Base-by-base conservation (phyloP, 2,888 invertebrate genomes). In the Nasonia oneida region DNA sequence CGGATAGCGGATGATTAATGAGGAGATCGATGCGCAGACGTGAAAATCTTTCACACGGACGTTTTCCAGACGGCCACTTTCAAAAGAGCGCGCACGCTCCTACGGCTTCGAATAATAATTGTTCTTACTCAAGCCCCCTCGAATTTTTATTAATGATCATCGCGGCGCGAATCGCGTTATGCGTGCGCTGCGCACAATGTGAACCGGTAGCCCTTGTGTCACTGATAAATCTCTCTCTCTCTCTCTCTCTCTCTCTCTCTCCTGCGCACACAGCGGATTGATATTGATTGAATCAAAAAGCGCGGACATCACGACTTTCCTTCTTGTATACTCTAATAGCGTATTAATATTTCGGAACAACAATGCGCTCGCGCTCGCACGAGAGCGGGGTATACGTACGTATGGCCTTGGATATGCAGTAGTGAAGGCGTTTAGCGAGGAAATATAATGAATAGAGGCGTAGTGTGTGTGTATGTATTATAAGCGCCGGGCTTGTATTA, bases 361-460 rank as follows among this genome's bases (percentile, higher is more conserved):
- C 15, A n/a, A 78, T 73, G 67, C 42, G 74, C n/a, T 75, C 76
- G 67, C 42, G 74, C n/a, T 75, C 76, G 39, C 64, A 81, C 78
- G 53, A 70, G 29, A 71, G 42, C 6, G 6, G 8, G 4, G 4
- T 71, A 71, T 23, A 39, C 53, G 29, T 39, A 37, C 29, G 29
- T 1, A 79, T 83, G 88, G 87, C 89, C 88, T 89, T 88, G 89
- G 84, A 42, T 87, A 88, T 88, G 75, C 71, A 18, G n/a, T 15
- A 42, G 50, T 29, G 79, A 53, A 33, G 88, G 87, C 88, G 87
- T 86, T 88, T 81, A 84, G 84, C 84, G 79, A 86, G n/a, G n/a
- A 61, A 87, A 88, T 23, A 23, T 23, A 23, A 23, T 23, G 23
- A 23, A 23, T 23, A 23, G 23, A 23, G 23, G 23, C 23, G 23